A percentile compares a stretch with the other conserved stretches of the same genome.
Evolutionary conservation across 2,797 vertebrate genomes (phyloP).

Genomic region (Syngnathus acus): DNA sequence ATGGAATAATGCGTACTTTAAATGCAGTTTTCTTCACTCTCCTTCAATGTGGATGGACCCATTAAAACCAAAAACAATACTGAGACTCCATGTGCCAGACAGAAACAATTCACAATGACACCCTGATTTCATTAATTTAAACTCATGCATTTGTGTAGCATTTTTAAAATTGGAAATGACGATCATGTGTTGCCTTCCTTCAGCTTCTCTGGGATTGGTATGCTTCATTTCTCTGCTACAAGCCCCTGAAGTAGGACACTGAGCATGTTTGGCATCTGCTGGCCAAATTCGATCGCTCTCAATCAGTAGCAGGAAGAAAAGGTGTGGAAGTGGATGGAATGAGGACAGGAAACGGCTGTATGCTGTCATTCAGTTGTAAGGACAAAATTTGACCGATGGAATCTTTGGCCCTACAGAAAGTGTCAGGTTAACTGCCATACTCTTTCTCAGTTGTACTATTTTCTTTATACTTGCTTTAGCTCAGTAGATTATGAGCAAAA

Average conservation of each 20-base stretch:
- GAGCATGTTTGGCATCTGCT: slow-evolving; percentile 65
- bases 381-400: slow-evolving; percentile 42
- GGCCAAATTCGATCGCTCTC: slow-evolving; percentile 57
- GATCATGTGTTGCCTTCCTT: slow-evolving; percentile 16
- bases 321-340: slow-evolving; percentile 70
- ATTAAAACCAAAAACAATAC: neutral
- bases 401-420: slow-evolving; percentile 39
- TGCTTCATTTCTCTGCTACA: slow-evolving; percentile 38
- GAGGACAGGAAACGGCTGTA: slow-evolving; percentile 65
- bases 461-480: slow-evolving; percentile 14
- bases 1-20: neutral
- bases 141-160: neutral
- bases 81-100: neutral
- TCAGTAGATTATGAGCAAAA: slow-evolving; percentile 6
- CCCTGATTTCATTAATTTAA: neutral
- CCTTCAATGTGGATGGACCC: neutral
- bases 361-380: slow-evolving; percentile 41
- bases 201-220: slow-evolving; percentile 11
- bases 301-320: slow-evolving; percentile 56
- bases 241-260: slow-evolving; percentile 37
- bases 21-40: neutral
- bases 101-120: neutral
- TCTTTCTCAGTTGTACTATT: slow-evolving; percentile 16
- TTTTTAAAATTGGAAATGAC: neutral
- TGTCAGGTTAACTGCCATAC: slow-evolving; percentile 40